A percentile compares a stretch with the other conserved stretches of the same genome.
Evolutionary conservation across 2,113 vertebrate species (phyloP).

Genomic region (Callocephalon fimbriatum): DNA sequence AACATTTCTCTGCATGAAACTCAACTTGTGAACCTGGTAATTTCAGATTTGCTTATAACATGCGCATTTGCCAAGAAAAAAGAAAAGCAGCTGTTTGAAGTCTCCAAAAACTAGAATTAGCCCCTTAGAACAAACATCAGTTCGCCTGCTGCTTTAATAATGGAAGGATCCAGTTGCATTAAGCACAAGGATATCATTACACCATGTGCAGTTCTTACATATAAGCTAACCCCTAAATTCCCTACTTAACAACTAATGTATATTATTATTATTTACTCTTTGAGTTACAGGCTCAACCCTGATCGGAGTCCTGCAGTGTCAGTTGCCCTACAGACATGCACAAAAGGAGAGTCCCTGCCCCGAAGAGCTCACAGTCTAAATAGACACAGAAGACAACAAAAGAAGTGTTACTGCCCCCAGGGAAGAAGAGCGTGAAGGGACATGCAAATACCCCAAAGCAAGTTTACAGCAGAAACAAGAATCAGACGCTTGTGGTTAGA

Average conservation of each 20-base stretch:
- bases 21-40: constrained; percentile 77
- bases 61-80: constrained; percentile 36
- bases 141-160: constrained; percentile 52
- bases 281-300: neutral
- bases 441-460: neutral
- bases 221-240: constrained; percentile 34
- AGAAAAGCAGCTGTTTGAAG: constrained; percentile 66
- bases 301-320: neutral
- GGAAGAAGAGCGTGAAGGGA: neutral
- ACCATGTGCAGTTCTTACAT: neutral
- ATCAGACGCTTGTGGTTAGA: neutral
- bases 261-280: constrained; percentile 54
- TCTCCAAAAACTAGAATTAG: constrained; percentile 69
- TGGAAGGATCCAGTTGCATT: constrained; percentile 50
- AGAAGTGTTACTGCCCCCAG: neutral
- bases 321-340: neutral
- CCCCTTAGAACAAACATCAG: constrained; percentile 45
- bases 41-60: constrained; percentile 69
- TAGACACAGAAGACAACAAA: constrained; percentile 26
- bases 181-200: constrained; percentile 39
- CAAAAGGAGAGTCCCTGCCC: neutral
- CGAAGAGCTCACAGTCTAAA: neutral
- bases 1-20: constrained; percentile 69
- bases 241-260: constrained; percentile 46
- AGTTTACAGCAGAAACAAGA: neutral